These are phyloP conservation scores for Rhagoletis zephyria DNA, from an alignment of 1,140 invertebrate genomes.

Conservation along the genomic window DNA sequence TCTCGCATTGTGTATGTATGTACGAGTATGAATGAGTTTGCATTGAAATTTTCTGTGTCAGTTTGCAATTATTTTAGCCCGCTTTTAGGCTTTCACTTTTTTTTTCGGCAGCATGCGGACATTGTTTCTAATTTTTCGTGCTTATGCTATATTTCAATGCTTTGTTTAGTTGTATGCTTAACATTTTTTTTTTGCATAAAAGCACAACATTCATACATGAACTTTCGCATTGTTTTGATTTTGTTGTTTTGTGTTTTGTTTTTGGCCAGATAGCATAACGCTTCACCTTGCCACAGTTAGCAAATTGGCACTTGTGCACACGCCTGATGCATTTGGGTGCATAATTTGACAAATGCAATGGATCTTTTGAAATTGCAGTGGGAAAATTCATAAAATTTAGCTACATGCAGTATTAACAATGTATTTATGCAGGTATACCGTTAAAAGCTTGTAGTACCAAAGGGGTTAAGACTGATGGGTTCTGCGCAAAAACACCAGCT, in stretches of 20 bases:
- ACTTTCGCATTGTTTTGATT: background rate
- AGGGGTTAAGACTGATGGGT: too few species aligned
- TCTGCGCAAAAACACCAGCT: too few species aligned
- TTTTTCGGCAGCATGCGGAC: background rate
- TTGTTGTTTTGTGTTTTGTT: background rate
- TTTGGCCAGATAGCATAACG: background rate
- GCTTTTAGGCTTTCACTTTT: background rate
- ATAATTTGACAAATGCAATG: background rate
- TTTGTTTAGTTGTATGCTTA: background rate
- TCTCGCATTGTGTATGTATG: background rate
- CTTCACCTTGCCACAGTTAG: conserved; percentile 25
- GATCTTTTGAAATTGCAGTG: background rate
- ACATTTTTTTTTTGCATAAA: background rate
- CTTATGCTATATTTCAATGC: background rate
- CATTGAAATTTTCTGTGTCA: conserved; percentile 38
- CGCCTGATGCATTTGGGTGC: background rate
- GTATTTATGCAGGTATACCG: too few species aligned
- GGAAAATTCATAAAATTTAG: too few species aligned
- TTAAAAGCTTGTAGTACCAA: too few species aligned
- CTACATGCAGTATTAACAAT: too few species aligned
- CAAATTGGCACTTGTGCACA: background rate
- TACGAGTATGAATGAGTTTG: background rate
- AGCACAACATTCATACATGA: background rate
- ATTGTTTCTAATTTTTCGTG: background rate
- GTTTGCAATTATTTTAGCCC: conserved; percentile 32